Evolutionary conservation across 2,797 vertebrate species (phyloP).

Genomic region (Micropoecilia bifurca): DNA sequence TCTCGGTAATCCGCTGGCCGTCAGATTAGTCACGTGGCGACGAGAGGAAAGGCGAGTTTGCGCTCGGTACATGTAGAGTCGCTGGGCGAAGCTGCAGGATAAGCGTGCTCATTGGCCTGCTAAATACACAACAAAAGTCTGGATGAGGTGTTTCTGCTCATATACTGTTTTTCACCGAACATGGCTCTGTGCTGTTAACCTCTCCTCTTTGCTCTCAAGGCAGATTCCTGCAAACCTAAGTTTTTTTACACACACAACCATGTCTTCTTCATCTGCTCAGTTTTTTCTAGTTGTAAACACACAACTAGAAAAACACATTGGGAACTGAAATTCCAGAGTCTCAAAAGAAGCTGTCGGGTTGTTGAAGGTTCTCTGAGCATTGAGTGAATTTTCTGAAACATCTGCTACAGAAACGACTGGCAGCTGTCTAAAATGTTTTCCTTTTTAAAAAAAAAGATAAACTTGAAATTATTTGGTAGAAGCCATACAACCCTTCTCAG

Average conservation of each 20-base stretch:
- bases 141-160: neutral
- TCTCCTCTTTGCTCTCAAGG: neutral
- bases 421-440: neutral
- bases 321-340: neutral
- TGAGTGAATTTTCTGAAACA: neutral
- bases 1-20: conserved; percentile 49
- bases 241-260: neutral
- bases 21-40: conserved; percentile 59
- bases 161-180: neutral
- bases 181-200: neutral
- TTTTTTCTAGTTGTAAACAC: neutral
- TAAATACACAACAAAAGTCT: neutral
- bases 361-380: neutral
- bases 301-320: neutral
- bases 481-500: neutral
- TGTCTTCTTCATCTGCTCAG: neutral
- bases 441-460: neutral
- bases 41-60: conserved; percentile 33
- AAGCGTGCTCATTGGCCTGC: conserved; percentile 5
- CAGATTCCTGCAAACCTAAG: neutral
- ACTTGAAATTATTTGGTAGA: neutral
- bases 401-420: neutral
- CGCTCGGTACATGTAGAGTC: conserved; percentile 12
- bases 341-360: neutral
- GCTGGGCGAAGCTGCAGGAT: conserved; percentile 29